Conservation (phyloP, 1,140 invertebrate genomes). For the Drosophila grimshawi region DNA sequence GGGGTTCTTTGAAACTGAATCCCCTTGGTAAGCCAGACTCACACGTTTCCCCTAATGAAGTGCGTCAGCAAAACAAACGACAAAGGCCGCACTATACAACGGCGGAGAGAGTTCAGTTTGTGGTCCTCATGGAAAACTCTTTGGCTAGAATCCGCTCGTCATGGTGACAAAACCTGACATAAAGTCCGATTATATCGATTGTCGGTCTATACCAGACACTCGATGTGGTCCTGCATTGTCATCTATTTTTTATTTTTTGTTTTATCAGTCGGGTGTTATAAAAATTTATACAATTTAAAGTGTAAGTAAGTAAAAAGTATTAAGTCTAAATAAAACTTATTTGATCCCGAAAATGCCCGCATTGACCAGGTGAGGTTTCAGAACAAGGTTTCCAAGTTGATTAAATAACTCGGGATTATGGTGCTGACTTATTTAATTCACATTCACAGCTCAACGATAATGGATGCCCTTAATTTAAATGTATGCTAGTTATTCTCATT, state of each 20-base stretch:
- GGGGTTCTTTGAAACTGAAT: not conserved
- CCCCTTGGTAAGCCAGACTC: not conserved
- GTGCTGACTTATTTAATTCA: too few relatives aligned
- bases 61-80: conserved; percentile 1
- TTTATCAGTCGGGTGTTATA: not conserved
- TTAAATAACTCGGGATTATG: too few relatives aligned
- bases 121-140: not conserved
- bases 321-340: too few relatives aligned
- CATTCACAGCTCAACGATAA: too few relatives aligned
- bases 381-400: too few relatives aligned
- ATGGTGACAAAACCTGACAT: conserved; percentile 1
- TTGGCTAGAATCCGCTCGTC: not conserved
- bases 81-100: not conserved
- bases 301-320: too few relatives aligned
- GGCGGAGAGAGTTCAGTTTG: not conserved
- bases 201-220: too few relatives aligned
- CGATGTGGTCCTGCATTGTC: too few relatives aligned
- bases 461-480: too few relatives aligned
- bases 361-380: too few relatives aligned
- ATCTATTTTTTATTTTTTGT: not conserved
- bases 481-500: too few relatives aligned
- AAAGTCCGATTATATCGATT: conserved; percentile 3
- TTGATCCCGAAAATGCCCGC: too few relatives aligned
- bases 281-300: not conserved
- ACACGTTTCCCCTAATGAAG: conserved; percentile 1